phyloP scores from a whole-genome alignment of 2,113 vertebrate genomes.

The Antigone vipio region DNA sequence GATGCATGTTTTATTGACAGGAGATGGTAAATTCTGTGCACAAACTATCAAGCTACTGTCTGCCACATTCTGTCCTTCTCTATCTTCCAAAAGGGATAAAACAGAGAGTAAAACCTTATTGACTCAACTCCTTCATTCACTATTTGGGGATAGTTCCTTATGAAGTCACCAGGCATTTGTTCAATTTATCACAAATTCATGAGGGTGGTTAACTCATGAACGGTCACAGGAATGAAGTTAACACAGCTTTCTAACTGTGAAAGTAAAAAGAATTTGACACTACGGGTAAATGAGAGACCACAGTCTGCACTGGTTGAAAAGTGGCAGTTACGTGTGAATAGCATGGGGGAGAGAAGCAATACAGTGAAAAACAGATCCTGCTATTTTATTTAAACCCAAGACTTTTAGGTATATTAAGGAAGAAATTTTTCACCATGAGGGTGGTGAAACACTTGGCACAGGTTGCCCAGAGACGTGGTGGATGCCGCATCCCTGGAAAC shows the following conservation, averaged over 20 bases:
- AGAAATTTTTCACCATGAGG: background rate
- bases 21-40: background rate
- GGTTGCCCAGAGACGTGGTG: background rate
- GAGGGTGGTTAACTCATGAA: background rate
- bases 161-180: background rate
- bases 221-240: background rate
- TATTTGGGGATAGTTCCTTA: background rate
- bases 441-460: background rate
- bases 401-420: background rate
- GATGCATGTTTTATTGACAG: background rate
- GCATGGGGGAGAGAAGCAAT: background rate
- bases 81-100: background rate
- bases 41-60: background rate
- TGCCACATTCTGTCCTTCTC: background rate
- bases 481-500: background rate
- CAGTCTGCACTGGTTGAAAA: background rate
- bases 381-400: background rate
- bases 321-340: background rate
- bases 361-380: background rate
- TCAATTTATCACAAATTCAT: background rate
- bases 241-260: background rate
- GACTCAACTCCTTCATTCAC: background rate
- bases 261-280: background rate
- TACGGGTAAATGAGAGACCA: background rate
- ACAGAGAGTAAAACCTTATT: background rate